Evolutionary conservation across 2,888 invertebrate species (phyloP), one percentile per base, ranked within the genome.

Genomic region (Yponomeuta malinellus): DNA sequence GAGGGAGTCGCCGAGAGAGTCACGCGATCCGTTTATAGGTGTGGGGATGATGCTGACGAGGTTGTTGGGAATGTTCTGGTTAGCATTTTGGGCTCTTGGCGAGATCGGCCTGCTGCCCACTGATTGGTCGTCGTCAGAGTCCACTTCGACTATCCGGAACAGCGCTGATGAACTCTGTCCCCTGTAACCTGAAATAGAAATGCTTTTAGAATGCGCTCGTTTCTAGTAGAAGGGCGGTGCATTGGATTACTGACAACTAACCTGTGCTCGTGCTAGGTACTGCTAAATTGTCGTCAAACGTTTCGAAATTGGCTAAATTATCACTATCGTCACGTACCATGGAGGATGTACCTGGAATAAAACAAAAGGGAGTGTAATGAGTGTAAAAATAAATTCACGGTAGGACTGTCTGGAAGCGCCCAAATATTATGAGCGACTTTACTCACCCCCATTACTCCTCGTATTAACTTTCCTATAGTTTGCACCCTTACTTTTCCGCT

Each of bases 181-280:
- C 70, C 92, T 84, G 74, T 91, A 92, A 72, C 93, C 92, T 92
- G 76, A 2, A 73, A 72, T 48, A 69, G 69, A 68, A 65, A 71
- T 8, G 63, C 29, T 15, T 31, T 69, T 52, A 69, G 33, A 31
- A 10, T 31, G 10, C 6, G 3, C 31, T 33, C 29, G 8, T 65
- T 12, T 65, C 33, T 12, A 65, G 65, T 12, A 65, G 6, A 31
- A 12, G 65, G 23, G 65, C 10, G 29, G 2, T 12, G 10, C 10
- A 65, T 63, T n/a, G 43, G 5, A 8, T 8, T 43, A 43, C 6
- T 43, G 43, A 43, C n/a, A 12, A 33, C 69, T 23, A 37, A 81
- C 95, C 95, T 77, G 95, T 94, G 78, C 95, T 95, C 68, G 95
- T 95, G 79, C 95, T 95, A 15, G 95, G 95, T 74, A 93, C 88